Percentiles rank a stretch among this genome's conserved stretches.
phyloP scores from a whole-genome alignment of 2,888 invertebrate genomes.

The Eristalinus aeneus region DNA sequence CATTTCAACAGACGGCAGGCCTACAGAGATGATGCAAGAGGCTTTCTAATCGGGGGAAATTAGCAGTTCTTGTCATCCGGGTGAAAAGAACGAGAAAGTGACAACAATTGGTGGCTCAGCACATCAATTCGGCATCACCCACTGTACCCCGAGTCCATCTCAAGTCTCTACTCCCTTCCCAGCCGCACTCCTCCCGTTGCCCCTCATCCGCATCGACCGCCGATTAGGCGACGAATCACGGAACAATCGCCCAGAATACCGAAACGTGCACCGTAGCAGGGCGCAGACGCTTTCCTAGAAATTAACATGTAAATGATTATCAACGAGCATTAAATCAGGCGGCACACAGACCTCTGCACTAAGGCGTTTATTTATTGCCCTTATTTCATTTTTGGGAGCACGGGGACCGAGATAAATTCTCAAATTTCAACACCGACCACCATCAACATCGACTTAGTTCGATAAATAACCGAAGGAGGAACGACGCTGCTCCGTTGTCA shows the following conservation, averaged over 20 bases:
- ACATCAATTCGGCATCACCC: too few relatives aligned
- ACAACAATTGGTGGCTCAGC: too few relatives aligned
- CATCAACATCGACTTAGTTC: slow-evolving; percentile 46
- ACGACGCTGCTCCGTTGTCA: not conserved
- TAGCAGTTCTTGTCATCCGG: too few relatives aligned
- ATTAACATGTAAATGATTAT: slow-evolving; percentile 59
- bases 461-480: slow-evolving; percentile 51
- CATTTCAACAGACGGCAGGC: not conserved
- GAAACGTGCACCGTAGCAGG: not conserved
- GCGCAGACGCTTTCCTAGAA: slow-evolving; percentile 21
- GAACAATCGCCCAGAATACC: not conserved
- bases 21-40: not conserved
- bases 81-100: too few relatives aligned
- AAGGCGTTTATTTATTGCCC: slow-evolving; percentile 60
- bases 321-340: slow-evolving; percentile 57
- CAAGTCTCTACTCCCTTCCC: too few relatives aligned
- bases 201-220: not conserved
- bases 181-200: not conserved
- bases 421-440: slow-evolving; percentile 68
- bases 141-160: too few relatives aligned
- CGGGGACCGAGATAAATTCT: slow-evolving; percentile 50
- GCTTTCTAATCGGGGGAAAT: not conserved
- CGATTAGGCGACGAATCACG: too few relatives aligned
- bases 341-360: slow-evolving; percentile 45
- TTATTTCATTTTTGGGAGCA: slow-evolving; percentile 62